phyloP scores from a whole-genome alignment of 2,113 vertebrate genomes.

The Triplophysa siluroides region DNA sequence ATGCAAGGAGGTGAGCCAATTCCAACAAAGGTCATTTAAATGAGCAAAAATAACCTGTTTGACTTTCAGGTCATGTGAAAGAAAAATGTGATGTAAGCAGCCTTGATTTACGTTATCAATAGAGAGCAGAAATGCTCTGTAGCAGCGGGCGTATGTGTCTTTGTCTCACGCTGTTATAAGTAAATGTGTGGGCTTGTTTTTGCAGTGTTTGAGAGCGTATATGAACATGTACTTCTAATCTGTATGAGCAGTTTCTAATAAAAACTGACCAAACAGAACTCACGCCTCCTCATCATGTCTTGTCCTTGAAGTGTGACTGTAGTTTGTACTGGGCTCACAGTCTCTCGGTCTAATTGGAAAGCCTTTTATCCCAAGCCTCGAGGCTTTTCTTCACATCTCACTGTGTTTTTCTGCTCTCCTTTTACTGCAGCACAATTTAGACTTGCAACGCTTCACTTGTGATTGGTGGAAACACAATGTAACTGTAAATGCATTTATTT shows the following conservation, averaged over 20 bases:
- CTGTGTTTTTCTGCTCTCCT: background rate
- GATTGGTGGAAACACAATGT: too few species aligned
- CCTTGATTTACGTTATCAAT: too few species aligned
- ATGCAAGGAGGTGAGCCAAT: background rate
- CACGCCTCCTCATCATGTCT: background rate
- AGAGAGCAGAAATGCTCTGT: background rate
- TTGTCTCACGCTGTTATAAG: constrained; percentile 18
- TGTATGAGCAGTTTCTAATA: constrained; percentile 1
- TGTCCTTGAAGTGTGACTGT: background rate
- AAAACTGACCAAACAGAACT: constrained; percentile 9
- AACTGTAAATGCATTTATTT: too few species aligned
- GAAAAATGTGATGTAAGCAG: too few species aligned
- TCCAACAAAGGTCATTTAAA: too few species aligned
- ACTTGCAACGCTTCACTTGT: too few species aligned
- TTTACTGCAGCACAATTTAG: background rate
- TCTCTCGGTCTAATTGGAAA: constrained; percentile 10
- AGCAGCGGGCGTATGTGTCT: constrained; percentile 23
- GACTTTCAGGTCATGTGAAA: too few species aligned
- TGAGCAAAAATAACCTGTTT: too few species aligned
- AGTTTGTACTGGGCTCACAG: background rate
- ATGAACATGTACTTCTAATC: constrained; percentile 11
- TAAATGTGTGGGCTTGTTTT: constrained; percentile 17
- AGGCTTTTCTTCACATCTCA: constrained; percentile 1
- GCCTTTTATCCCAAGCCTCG: constrained; percentile 9
- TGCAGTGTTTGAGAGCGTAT: constrained; percentile 15